These are phyloP conservation scores for Salmo trutta DNA, from an alignment of 2,797 vertebrate species.

Conservation along the genomic window DNA sequence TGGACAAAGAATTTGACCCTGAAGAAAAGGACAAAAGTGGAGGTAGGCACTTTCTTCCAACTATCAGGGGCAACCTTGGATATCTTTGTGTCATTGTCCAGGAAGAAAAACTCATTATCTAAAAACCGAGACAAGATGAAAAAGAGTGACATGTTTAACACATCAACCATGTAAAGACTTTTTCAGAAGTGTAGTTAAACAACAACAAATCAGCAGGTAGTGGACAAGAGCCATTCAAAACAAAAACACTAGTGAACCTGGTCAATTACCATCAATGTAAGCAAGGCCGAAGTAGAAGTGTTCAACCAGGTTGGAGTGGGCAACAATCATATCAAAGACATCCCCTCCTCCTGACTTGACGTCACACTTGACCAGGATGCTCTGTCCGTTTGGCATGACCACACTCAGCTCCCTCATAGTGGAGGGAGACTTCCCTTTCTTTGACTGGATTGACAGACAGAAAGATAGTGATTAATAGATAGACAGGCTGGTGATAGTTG, in stretches of 20 bases:
- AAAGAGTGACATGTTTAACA: slow-evolving; percentile 7
- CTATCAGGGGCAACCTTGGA: slow-evolving; percentile 86
- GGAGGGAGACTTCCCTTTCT: slow-evolving; percentile 83
- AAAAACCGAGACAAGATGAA: slow-evolving; percentile 37
- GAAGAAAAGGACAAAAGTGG: slow-evolving; percentile 83
- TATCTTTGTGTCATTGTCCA: slow-evolving; percentile 86
- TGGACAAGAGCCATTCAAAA: background rate
- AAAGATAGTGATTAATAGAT: background rate
- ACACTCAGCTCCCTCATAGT: slow-evolving; percentile 84
- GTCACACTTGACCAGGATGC: slow-evolving; percentile 87
- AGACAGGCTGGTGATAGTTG: background rate
- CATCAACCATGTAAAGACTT: background rate
- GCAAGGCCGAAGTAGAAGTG: slow-evolving; percentile 91
- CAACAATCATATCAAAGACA: slow-evolving; percentile 83
- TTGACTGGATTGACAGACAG: slow-evolving; percentile 69
- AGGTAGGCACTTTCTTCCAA: slow-evolving; percentile 84
- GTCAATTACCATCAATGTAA: slow-evolving; percentile 79
- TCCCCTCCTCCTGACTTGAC: slow-evolving; percentile 81
- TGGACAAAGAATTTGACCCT: slow-evolving; percentile 88
- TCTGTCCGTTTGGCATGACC: slow-evolving; percentile 84
- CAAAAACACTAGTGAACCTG: background rate
- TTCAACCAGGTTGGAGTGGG: slow-evolving; percentile 83
- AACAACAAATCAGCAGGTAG: background rate
- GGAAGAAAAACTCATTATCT: slow-evolving; percentile 91
- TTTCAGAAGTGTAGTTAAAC: background rate